Conservation (phyloP, 2,113 vertebrate genomes). For the Melospiza melodia region DNA sequence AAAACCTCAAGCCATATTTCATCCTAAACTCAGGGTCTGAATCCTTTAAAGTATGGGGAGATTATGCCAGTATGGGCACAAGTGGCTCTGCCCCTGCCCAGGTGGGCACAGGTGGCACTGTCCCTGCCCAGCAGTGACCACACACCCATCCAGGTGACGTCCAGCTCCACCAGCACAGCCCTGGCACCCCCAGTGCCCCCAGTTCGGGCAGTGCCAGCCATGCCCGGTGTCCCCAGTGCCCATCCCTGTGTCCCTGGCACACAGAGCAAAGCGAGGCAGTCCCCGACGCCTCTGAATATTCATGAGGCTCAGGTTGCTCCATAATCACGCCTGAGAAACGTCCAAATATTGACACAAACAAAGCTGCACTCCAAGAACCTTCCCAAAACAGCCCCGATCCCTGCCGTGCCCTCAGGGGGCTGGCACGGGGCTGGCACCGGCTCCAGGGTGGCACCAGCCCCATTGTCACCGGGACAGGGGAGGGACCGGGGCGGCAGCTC, state of each 20-base stretch:
- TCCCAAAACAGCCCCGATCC: constrained; percentile 34
- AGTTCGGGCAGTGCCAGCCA: neutral
- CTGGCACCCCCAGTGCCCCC: neutral
- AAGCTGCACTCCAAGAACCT: constrained; percentile 31
- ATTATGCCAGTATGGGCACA: too few relatives aligned
- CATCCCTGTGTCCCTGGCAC: neutral
- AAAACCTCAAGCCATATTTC: neutral
- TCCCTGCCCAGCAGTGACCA: neutral
- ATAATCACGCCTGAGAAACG: constrained; percentile 37
- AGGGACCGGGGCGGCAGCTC: neutral
- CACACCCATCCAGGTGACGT: neutral
- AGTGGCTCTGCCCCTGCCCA: too few relatives aligned
- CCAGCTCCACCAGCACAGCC: neutral
- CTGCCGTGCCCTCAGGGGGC: neutral
- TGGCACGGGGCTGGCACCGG: neutral
- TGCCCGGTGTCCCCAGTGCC: neutral
- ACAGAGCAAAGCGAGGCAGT: neutral
- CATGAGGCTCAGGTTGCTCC: constrained; percentile 55
- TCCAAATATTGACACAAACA: constrained; percentile 70
- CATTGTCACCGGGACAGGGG: accelerated
- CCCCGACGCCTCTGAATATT: constrained; percentile 40
- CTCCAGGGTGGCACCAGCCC: neutral
- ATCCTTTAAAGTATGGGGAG: too few relatives aligned
- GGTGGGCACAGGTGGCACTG: neutral
- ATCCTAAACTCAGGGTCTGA: too few relatives aligned